Evolutionary conservation across 1,140 invertebrate genomes (phyloP).

Genomic region (Papilio glaucus): DNA sequence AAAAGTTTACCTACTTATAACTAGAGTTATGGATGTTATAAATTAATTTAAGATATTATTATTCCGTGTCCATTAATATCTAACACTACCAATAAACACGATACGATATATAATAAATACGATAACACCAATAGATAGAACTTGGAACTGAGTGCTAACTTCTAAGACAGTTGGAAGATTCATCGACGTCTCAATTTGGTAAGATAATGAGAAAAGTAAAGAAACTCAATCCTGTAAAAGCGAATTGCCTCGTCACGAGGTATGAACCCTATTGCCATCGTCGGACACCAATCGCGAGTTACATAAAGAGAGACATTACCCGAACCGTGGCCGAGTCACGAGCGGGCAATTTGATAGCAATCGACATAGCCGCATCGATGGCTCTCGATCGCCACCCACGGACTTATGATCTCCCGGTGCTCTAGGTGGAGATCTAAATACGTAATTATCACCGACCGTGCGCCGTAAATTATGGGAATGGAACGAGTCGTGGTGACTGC

Average conservation of each 20-base stretch:
- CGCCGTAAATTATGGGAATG: slow-evolving; percentile 63
- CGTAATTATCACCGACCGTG: slow-evolving; percentile 65
- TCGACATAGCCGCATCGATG: slow-evolving; percentile 53
- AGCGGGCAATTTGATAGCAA: slow-evolving; percentile 71
- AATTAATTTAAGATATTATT: no score
- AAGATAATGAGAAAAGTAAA: neutral
- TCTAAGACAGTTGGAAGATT: neutral
- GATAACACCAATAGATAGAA: no score
- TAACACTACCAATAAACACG: no score
- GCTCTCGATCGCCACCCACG: slow-evolving; percentile 50
- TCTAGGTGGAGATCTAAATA: slow-evolving; percentile 52
- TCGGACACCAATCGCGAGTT: slow-evolving; percentile 39
- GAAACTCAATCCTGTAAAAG: slow-evolving; percentile 5
- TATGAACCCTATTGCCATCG: neutral
- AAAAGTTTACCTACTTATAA: no score
- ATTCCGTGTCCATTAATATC: no score
- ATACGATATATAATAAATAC: no score
- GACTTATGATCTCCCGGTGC: slow-evolving; percentile 38
- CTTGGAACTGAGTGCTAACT: no score
- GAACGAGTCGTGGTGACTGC: slow-evolving; percentile 47
- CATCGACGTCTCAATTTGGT: slow-evolving; percentile 4
- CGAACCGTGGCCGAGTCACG: slow-evolving; percentile 60
- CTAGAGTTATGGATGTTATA: no score
- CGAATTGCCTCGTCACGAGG: slow-evolving; percentile 25
- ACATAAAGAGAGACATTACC: slow-evolving; percentile 73